These are phyloP conservation scores for Spilogale gracilis DNA, from an alignment of 2,113 vertebrate genomes.

Conservation along the genomic window DNA sequence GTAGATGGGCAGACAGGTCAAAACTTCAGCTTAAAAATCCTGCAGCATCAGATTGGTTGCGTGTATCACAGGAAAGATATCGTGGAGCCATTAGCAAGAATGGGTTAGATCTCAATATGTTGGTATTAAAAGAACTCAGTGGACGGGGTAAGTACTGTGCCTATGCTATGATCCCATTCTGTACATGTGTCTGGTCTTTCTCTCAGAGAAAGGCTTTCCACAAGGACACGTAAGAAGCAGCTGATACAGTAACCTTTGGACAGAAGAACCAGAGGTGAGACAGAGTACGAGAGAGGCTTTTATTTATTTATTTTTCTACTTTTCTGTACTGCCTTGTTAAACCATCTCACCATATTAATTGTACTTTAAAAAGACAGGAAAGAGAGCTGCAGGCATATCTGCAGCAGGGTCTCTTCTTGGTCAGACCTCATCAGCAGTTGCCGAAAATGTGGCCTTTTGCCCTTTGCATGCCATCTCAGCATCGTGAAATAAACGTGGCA, in stretches of 20 bases:
- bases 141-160: not conserved
- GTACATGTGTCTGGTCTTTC: not conserved
- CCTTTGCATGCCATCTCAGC: conserved; percentile 41
- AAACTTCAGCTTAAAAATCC: not conserved
- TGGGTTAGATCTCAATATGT: not conserved
- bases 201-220: not conserved
- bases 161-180: not conserved
- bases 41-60: not conserved
- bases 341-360: not conserved
- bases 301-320: not conserved
- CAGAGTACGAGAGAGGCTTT: not conserved
- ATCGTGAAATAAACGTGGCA: conserved; percentile 48
- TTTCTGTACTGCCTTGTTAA: not conserved
- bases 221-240: not conserved
- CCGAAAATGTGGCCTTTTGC: conserved; percentile 2
- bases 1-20: not conserved
- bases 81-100: not conserved
- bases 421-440: not conserved
- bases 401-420: not conserved
- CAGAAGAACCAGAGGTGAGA: not conserved
- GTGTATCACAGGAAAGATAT: not conserved
- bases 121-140: not conserved
- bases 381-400: not conserved
- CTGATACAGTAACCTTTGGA: not conserved
- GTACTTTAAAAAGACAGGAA: not conserved